Conservation (phyloP, 2,797 vertebrate genomes). For the Mus spretus region DNA sequence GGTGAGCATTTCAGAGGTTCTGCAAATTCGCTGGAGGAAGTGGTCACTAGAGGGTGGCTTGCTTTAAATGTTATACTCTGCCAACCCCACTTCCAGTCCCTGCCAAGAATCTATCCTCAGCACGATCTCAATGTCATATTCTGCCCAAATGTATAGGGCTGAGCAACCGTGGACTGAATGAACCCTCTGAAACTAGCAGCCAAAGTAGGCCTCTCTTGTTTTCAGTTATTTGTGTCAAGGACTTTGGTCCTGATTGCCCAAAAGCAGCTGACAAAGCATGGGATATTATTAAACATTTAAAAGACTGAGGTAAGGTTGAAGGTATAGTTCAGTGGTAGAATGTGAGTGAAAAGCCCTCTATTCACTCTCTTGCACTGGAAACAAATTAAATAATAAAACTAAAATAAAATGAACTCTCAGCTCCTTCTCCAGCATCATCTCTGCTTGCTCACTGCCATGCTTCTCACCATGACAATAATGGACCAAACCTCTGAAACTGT, state of each 20-base stretch:
- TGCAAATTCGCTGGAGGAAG: neutral
- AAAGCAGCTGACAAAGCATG: neutral
- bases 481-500: neutral
- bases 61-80: neutral
- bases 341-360: no score
- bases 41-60: neutral
- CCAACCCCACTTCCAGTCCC: neutral
- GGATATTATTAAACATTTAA: neutral
- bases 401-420: neutral
- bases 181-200: neutral
- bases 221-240: neutral
- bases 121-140: neutral
- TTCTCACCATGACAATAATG: neutral
- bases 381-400: neutral
- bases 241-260: no score
- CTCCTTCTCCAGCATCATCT: neutral
- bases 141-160: neutral
- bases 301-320: neutral
- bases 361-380: neutral
- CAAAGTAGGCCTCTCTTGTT: neutral
- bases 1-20: neutral
- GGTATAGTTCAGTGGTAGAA: neutral
- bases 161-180: neutral
- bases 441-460: neutral
- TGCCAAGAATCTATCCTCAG: neutral